Conservation (phyloP, 2,888 invertebrate species). For the Cheilosia vulpina region DNA sequence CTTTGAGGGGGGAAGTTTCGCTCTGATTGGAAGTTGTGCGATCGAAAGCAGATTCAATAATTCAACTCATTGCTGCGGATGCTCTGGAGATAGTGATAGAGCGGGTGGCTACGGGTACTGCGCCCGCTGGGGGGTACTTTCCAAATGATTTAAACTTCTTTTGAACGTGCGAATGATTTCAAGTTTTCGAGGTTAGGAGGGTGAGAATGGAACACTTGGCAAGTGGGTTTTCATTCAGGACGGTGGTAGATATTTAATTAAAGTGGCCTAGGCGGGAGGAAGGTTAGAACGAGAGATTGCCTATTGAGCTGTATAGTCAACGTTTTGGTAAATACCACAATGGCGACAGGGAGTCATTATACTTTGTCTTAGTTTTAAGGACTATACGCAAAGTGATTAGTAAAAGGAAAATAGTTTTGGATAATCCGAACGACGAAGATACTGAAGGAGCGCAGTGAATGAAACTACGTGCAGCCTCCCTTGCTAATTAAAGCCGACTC, state of each 20-base stretch:
- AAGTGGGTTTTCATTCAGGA: conserved; percentile 50
- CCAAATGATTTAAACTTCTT: conserved; percentile 70
- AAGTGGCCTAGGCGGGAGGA: conserved; percentile 25
- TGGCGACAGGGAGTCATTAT: too few species aligned
- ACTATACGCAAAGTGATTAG: too few species aligned
- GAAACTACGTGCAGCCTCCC: too few species aligned
- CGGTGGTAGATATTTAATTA: conserved; percentile 61
- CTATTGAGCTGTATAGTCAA: background rate
- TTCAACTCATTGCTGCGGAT: conserved; percentile 65
- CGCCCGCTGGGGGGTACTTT: conserved; percentile 25
- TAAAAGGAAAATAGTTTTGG: too few species aligned
- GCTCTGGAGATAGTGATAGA: conserved; percentile 31
- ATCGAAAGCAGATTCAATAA: conserved; percentile 75
- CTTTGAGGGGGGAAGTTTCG: conserved; percentile 41
- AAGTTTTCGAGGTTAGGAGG: conserved; percentile 6
- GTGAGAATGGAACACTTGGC: conserved; percentile 51
- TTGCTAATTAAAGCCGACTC: too few species aligned
- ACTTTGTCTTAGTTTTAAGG: too few species aligned
- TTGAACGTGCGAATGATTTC: conserved; percentile 61
- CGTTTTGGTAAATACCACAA: too few species aligned
- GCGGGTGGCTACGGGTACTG: background rate
- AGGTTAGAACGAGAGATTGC: conserved; percentile 17
- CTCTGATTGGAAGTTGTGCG: conserved; percentile 51
- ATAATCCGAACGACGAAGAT: too few species aligned
- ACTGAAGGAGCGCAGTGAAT: too few species aligned